phyloP scores from a whole-genome alignment of 2,888 invertebrate species.

The Dione vanillae region DNA sequence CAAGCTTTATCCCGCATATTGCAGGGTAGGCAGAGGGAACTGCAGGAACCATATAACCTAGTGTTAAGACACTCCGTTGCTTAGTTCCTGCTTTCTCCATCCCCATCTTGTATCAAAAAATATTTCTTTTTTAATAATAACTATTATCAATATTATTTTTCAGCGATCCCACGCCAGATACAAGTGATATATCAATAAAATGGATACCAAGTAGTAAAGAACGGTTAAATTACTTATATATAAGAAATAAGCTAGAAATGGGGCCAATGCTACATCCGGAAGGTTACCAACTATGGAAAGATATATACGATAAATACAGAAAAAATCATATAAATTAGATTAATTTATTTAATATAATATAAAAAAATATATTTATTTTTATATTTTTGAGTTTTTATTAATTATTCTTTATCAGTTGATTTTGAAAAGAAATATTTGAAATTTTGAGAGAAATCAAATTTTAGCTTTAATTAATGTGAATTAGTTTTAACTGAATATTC shows the following conservation, averaged over 20 bases:
- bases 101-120: too few relatives aligned
- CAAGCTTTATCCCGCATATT: too few relatives aligned
- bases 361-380: not conserved
- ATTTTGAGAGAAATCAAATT: too few relatives aligned
- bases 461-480: too few relatives aligned
- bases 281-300: constrained; percentile 61
- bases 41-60: too few relatives aligned
- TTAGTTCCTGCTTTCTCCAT: too few relatives aligned
- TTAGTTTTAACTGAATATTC: too few relatives aligned
- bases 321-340: constrained; percentile 36
- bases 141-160: constrained; percentile 34
- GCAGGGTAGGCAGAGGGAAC: too few relatives aligned
- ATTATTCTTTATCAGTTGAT: too few relatives aligned
- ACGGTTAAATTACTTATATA: constrained; percentile 58
- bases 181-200: constrained; percentile 52
- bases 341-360: not conserved
- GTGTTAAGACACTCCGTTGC: too few relatives aligned
- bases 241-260: constrained; percentile 58
- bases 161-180: constrained; percentile 64
- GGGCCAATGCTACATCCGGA: constrained; percentile 57
- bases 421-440: too few relatives aligned
- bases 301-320: constrained; percentile 54
- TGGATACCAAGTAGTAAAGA: constrained; percentile 60
- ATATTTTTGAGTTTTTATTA: not conserved
- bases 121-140: not conserved